Conservation (phyloP, 2,888 invertebrate species). For the Ophion costatus region DNA sequence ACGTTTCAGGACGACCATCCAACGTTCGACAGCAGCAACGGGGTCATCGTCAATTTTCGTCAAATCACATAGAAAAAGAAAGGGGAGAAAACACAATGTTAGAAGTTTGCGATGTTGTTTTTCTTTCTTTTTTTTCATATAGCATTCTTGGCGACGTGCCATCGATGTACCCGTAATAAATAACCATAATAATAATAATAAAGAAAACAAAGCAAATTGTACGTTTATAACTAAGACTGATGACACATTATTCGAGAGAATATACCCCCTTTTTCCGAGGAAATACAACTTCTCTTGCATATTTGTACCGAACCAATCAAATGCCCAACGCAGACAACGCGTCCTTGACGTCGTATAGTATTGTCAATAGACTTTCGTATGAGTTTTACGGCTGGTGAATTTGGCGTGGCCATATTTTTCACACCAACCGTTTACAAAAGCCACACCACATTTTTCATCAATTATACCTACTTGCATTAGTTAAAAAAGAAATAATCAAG, state of each 20-base stretch:
- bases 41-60: constrained; percentile 83
- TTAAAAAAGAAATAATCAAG: background rate
- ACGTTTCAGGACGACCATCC: constrained; percentile 82
- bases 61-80: constrained; percentile 84
- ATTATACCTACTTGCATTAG: background rate
- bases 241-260: constrained; percentile 14
- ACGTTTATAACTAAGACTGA: constrained; percentile 1
- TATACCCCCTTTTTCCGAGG: background rate
- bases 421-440: background rate
- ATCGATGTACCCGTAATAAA: constrained; percentile 30
- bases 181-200: constrained; percentile 13
- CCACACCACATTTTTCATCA: background rate
- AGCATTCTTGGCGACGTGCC: constrained; percentile 41
- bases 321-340: constrained; percentile 78
- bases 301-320: constrained; percentile 78
- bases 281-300: constrained; percentile 8
- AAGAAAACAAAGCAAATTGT: background rate
- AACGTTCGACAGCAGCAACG: constrained; percentile 83
- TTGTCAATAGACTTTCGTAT: too few relatives aligned
- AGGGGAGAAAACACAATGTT: constrained; percentile 83
- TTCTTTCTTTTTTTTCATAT: constrained; percentile 29
- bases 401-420: background rate
- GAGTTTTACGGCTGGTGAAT: background rate
- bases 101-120: constrained; percentile 73
- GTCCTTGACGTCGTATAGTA: background rate